Evolutionary conservation across 2,113 vertebrate species (phyloP).

Genomic region (Mus musculus): DNA sequence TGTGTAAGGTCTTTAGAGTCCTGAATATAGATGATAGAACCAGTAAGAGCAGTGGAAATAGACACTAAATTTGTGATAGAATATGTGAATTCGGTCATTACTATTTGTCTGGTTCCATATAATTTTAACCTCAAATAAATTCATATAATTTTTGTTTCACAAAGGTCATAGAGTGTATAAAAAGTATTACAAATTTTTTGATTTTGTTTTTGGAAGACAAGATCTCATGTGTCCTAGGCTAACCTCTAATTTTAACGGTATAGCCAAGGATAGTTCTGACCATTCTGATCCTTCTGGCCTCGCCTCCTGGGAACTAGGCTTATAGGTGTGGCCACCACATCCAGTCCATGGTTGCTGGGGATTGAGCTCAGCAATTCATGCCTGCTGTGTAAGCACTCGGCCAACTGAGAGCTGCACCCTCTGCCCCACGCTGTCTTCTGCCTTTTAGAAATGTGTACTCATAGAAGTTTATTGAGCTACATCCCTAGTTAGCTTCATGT

Average conservation of each 20-base stretch:
- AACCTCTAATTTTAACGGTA: background rate
- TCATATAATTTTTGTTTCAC: background rate
- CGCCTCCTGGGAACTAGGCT: background rate
- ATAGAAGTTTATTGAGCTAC: background rate
- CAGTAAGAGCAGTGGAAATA: background rate
- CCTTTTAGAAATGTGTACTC: background rate
- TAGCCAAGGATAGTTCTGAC: background rate
- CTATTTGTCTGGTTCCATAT: background rate
- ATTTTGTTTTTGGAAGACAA: background rate
- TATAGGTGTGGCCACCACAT: background rate
- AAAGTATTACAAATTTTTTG: background rate
- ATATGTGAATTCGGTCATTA: background rate
- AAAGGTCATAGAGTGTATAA: background rate
- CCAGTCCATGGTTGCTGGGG: background rate
- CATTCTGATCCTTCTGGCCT: background rate
- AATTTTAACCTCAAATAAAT: background rate
- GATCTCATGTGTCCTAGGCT: background rate
- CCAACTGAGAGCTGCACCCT: background rate
- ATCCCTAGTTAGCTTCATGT: background rate
- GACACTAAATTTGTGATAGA: background rate
- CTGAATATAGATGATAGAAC: background rate
- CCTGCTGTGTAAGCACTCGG: background rate
- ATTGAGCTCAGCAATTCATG: background rate
- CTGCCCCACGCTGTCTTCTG: too few species aligned
- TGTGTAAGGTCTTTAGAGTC: background rate